A percentile compares a stretch with the other conserved stretches of the same genome.
Conservation (phyloP, 2,888 invertebrate genomes). For the Bedellia somnulentella region DNA sequence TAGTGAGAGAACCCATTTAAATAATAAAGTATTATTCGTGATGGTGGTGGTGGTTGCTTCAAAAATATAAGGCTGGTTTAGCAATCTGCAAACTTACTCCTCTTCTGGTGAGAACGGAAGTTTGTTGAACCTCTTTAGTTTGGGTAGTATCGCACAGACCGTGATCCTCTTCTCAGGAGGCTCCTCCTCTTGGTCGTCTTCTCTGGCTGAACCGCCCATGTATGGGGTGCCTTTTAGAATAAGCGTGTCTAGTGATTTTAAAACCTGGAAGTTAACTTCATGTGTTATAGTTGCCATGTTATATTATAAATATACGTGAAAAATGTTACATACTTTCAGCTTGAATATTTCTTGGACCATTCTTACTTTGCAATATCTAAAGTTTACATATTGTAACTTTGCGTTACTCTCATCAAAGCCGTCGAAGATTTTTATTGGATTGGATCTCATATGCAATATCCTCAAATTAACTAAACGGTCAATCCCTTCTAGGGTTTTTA, state of each 20-base stretch:
- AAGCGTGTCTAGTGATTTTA: conserved; percentile 48
- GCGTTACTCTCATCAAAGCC: conserved; percentile 43
- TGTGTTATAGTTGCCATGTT: neutral
- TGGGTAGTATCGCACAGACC: conserved; percentile 50
- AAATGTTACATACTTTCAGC: conserved; percentile 25
- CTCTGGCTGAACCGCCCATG: conserved; percentile 45
- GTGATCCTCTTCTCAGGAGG: conserved; percentile 39
- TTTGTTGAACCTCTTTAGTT: conserved; percentile 61
- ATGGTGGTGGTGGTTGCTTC: too few species aligned
- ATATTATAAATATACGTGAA: neutral
- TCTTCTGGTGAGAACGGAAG: conserved; percentile 44
- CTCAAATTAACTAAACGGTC: conserved; percentile 61
- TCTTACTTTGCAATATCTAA: conserved; percentile 55
- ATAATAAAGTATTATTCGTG: too few species aligned
- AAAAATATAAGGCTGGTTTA: too few species aligned
- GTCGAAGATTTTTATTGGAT: conserved; percentile 56
- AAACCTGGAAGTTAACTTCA: conserved; percentile 18
- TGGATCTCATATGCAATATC: conserved; percentile 73
- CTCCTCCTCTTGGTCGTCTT: conserved; percentile 32
- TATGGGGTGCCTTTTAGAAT: conserved; percentile 58
- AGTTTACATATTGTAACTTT: conserved; percentile 57
- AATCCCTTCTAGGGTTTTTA: conserved; percentile 64
- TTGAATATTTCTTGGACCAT: conserved; percentile 57
- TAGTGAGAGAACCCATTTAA: too few species aligned
- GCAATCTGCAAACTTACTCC: too few species aligned